A percentile compares a stretch with the other conserved stretches of the same genome.
These are phyloP conservation scores for Datnioides undecimradiatus DNA, from an alignment of 2,113 vertebrate species.

Conservation along the genomic window DNA sequence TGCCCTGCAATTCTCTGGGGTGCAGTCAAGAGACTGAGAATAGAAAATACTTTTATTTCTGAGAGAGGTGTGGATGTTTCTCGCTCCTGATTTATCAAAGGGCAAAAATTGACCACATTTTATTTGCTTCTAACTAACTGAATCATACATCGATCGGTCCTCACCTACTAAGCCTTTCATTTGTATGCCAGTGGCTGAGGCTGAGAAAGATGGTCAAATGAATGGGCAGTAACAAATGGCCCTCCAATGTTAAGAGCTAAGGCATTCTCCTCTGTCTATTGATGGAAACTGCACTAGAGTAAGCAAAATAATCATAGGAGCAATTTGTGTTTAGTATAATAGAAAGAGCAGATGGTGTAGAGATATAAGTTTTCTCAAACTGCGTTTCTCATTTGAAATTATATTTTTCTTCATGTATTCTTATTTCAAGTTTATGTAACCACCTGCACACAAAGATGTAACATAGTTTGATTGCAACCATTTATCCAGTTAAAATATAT, in stretches of 20 bases:
- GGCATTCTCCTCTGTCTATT: neutral
- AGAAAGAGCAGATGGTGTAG: neutral
- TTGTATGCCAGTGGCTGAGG: conserved; percentile 36
- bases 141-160: conserved; percentile 50
- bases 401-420: neutral
- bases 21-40: conserved; percentile 56
- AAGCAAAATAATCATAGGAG: neutral
- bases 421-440: neutral
- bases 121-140: conserved; percentile 61
- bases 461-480: neutral
- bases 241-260: conserved; percentile 1
- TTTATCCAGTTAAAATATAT: neutral
- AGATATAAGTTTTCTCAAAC: neutral
- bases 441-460: neutral
- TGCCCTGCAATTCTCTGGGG: conserved; percentile 61
- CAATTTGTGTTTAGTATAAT: neutral
- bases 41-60: conserved; percentile 63
- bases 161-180: conserved; percentile 47
- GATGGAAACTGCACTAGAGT: conserved; percentile 1
- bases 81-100: conserved; percentile 55
- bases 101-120: conserved; percentile 46
- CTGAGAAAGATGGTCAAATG: conserved; percentile 29
- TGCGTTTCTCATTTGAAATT: neutral
- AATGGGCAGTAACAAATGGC: conserved; percentile 27
- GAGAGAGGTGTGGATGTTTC: conserved; percentile 48